Percentiles rank a stretch among this genome's conserved stretches.
phyloP scores from a whole-genome alignment of 2,113 vertebrate species.

The Pluvialis apricaria region DNA sequence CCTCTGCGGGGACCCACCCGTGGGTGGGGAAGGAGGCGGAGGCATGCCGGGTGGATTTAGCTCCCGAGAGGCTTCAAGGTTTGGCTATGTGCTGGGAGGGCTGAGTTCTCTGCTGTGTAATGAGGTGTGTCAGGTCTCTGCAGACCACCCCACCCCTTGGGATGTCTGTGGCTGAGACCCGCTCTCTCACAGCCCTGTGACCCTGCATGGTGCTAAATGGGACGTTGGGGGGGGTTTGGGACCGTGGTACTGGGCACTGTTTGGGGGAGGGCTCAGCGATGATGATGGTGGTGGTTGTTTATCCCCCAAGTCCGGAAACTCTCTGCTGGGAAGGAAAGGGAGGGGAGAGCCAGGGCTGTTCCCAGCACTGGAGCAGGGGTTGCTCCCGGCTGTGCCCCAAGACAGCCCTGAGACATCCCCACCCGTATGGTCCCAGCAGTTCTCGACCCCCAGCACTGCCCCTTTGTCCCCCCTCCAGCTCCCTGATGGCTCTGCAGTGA shows the following conservation, averaged over 20 bases:
- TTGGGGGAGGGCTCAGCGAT: fast-evolving
- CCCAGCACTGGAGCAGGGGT: fast-evolving
- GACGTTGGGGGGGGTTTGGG: fast-evolving
- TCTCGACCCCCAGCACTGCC: fast-evolving
- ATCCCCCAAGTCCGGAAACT: not conserved
- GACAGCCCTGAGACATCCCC: not conserved
- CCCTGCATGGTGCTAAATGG: fast-evolving
- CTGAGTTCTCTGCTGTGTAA: fast-evolving
- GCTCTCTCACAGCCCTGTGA: fast-evolving
- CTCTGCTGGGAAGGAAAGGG: conserved; percentile 31
- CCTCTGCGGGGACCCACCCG: not conserved
- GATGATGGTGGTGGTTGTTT: not conserved
- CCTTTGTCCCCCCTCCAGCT: not conserved
- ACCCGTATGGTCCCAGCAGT: fast-evolving
- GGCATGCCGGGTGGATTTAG: not conserved
- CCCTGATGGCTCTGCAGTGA: not conserved
- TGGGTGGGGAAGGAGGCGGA: not conserved
- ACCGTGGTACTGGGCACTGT: fast-evolving
- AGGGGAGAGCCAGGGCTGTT: not conserved
- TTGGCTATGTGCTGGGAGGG: fast-evolving
- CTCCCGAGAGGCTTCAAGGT: fast-evolving
- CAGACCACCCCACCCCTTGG: fast-evolving
- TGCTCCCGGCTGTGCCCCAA: not conserved
- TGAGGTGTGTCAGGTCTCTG: not conserved
- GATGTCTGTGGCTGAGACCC: fast-evolving